Evolutionary conservation across 2,797 vertebrate genomes (phyloP).

Genomic region (Oreonectes daqikongensis): DNA sequence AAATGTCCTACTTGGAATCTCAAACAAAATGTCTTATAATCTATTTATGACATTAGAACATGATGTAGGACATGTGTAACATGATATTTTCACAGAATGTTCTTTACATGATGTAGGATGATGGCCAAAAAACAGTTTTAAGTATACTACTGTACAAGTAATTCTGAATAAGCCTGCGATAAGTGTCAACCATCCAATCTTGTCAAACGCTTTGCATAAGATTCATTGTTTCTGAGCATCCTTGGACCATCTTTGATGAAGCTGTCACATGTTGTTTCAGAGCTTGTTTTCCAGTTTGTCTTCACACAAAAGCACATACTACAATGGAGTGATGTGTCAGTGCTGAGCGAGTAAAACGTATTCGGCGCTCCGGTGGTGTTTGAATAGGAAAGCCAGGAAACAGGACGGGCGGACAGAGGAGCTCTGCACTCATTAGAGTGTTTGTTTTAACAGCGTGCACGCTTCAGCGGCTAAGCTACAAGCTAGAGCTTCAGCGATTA

Average conservation of each 20-base stretch:
- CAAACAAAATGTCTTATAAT: neutral
- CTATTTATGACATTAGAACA: too few species aligned
- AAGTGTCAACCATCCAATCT: neutral
- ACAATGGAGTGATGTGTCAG: conserved; percentile 39
- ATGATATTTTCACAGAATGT: too few species aligned
- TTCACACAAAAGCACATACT: conserved; percentile 21
- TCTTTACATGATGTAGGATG: too few species aligned
- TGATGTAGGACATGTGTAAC: too few species aligned
- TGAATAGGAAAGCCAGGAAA: conserved; percentile 37
- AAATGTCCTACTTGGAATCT: conserved; percentile 5
- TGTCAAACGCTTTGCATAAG: neutral
- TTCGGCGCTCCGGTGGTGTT: conserved; percentile 13
- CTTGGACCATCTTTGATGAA: neutral
- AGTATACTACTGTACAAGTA: neutral
- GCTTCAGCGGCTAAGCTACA: conserved; percentile 51
- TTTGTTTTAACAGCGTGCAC: conserved; percentile 54
- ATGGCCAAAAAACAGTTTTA: too few species aligned
- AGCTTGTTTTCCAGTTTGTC: conserved; percentile 12
- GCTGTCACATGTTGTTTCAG: conserved; percentile 29
- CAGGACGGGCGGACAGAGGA: conserved; percentile 40
- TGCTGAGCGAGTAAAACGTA: conserved; percentile 3
- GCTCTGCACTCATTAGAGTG: conserved; percentile 53
- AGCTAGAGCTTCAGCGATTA: conserved; percentile 56
- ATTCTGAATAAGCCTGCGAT: neutral
- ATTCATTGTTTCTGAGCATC: conserved; percentile 4